phyloP scores from a whole-genome alignment of 2,888 invertebrate species.

The Diaphora mendica region DNA sequence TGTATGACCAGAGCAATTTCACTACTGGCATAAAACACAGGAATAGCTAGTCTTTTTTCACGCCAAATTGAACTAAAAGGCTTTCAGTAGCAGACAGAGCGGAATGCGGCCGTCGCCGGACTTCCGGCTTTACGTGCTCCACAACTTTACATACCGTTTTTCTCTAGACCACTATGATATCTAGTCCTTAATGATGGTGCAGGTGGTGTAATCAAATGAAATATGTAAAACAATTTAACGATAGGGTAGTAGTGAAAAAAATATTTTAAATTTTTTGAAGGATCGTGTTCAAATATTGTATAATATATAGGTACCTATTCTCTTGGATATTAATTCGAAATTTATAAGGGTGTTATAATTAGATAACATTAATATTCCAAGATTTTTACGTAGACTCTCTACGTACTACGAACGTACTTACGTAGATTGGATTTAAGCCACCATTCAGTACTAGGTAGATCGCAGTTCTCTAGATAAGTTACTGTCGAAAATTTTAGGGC shows the following conservation, averaged over 20 bases:
- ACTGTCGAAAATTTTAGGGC: too few relatives aligned
- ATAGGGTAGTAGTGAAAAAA: neutral
- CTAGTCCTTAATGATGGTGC: conserved; percentile 54
- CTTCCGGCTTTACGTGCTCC: conserved; percentile 71
- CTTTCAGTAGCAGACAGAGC: conserved; percentile 75
- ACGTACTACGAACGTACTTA: too few relatives aligned
- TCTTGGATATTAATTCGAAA: too few relatives aligned
- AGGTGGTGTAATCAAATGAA: conserved; percentile 29
- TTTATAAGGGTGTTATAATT: neutral
- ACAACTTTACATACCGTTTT: conserved; percentile 70
- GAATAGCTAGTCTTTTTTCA: conserved; percentile 75
- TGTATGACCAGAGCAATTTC: conserved; percentile 65
- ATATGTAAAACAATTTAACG: conserved; percentile 1
- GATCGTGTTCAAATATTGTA: too few relatives aligned
- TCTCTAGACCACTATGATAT: conserved; percentile 61
- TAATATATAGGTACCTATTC: too few relatives aligned
- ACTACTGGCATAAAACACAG: conserved; percentile 72
- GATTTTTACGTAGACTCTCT: too few relatives aligned
- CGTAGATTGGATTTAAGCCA: too few relatives aligned
- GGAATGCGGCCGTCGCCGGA: conserved; percentile 77
- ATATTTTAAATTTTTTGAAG: too few relatives aligned
- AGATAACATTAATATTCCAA: neutral
- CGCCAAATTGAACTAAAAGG: conserved; percentile 84
- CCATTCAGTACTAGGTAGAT: too few relatives aligned
- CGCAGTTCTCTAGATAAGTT: too few relatives aligned